Evolutionary conservation across 2,888 invertebrate genomes (phyloP).

Genomic region (Limnephilus marmoratus): DNA sequence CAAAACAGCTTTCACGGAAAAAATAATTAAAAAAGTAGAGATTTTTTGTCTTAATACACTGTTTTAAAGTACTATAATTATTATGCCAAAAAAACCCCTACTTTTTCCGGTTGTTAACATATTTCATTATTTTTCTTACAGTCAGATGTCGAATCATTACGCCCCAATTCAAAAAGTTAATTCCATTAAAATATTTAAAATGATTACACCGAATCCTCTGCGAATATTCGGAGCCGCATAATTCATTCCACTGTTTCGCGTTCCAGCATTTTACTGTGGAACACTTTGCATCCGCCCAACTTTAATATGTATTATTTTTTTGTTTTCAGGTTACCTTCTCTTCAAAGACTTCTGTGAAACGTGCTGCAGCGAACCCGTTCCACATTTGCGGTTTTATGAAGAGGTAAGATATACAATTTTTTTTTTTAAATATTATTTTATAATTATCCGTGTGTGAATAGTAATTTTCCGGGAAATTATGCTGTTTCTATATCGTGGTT

Average conservation of each 20-base stretch:
- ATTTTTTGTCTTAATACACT: neutral
- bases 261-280: neutral
- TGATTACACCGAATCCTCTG: neutral
- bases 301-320: neutral
- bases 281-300: neutral
- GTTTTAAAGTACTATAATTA: too few species aligned
- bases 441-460: neutral
- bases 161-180: neutral
- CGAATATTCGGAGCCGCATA: neutral
- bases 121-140: neutral
- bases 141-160: neutral
- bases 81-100: neutral
- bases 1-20: neutral
- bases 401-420: conserved; percentile 83
- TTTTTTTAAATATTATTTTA: neutral
- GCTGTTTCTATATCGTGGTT: neutral
- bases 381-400: conserved; percentile 99
- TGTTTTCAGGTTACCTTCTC: conserved; percentile 91
- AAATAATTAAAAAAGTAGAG: neutral
- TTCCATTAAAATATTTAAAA: neutral
- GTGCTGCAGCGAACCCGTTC: conserved; percentile 96
- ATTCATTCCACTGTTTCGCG: neutral
- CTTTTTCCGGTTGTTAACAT: neutral
- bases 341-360: conserved; percentile 99
- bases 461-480: neutral